phyloP scores from a whole-genome alignment of 2,888 invertebrate genomes.

The Prostheceraeus crozeri region DNA sequence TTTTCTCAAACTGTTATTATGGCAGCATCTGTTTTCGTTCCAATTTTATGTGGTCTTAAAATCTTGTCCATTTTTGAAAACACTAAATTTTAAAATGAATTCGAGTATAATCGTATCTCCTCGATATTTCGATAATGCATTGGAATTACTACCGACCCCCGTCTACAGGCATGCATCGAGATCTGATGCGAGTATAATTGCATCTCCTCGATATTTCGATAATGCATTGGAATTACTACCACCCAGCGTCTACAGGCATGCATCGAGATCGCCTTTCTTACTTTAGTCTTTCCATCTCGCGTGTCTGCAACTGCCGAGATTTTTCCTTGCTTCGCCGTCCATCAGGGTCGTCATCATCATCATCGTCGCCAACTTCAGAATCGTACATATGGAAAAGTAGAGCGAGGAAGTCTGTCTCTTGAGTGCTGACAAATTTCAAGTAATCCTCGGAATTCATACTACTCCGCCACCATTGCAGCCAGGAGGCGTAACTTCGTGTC shows the following conservation, averaged over 20 bases:
- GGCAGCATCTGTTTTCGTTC: too few relatives aligned
- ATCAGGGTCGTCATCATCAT: conserved; percentile 43
- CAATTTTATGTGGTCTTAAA: too few relatives aligned
- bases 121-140: too few relatives aligned
- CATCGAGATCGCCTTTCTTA: conserved; percentile 22
- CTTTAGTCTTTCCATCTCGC: neutral
- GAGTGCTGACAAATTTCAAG: conserved; percentile 54
- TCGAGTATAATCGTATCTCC: too few relatives aligned
- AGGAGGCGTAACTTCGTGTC: conserved; percentile 51
- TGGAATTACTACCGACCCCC: too few relatives aligned
- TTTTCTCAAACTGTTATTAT: too few relatives aligned
- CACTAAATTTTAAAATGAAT: too few relatives aligned
- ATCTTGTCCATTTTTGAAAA: too few relatives aligned
- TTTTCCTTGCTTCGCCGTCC: neutral
- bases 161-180: too few relatives aligned
- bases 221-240: too few relatives aligned
- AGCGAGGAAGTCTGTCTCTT: conserved; percentile 55
- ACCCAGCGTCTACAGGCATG: neutral
- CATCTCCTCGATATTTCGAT: too few relatives aligned
- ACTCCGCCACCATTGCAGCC: conserved; percentile 56
- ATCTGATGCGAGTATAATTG: too few relatives aligned
- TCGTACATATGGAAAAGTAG: conserved; percentile 55
- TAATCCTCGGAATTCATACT: conserved; percentile 54
- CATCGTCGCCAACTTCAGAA: conserved; percentile 49
- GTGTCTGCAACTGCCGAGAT: neutral